These are phyloP conservation scores for Musca vetustissima DNA, from an alignment of 1,140 invertebrate genomes.

Conservation along the genomic window DNA sequence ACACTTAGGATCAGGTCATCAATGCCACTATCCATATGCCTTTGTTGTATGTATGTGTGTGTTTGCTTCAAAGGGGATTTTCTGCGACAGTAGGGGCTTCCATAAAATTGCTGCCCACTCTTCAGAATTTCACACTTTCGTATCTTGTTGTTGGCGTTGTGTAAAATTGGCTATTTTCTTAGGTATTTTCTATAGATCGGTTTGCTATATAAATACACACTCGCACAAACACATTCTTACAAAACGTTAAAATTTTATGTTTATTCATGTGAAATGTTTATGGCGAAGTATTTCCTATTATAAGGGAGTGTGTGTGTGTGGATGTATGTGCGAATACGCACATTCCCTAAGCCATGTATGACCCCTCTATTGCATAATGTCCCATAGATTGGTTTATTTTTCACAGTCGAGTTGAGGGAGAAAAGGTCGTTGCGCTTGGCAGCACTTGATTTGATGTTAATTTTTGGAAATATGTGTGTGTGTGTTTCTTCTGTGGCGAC, in stretches of 20 bases:
- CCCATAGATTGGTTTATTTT: constrained; percentile 15
- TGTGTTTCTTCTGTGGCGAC: not conserved
- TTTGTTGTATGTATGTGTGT: not conserved
- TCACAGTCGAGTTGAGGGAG: not conserved
- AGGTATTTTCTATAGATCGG: not conserved
- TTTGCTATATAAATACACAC: no score
- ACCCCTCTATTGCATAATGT: constrained; percentile 12
- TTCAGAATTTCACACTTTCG: not conserved
- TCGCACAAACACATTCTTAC: no score
- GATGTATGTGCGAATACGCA: not conserved
- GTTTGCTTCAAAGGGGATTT: not conserved
- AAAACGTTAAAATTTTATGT: no score
- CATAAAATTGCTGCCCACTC: not conserved
- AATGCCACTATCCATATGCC: not conserved
- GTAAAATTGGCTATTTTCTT: not conserved
- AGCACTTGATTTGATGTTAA: constrained; percentile 21
- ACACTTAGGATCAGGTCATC: constrained; percentile 12
- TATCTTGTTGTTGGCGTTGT: not conserved
- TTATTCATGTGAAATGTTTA: no score
- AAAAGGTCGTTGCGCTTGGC: constrained; percentile 20
- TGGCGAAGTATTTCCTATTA: no score
- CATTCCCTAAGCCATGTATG: not conserved
- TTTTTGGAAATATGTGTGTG: constrained; percentile 2
- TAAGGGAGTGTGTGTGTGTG: not conserved
- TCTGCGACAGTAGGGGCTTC: not conserved